Percentiles rank a stretch among this genome's conserved stretches.
Conservation (phyloP, 2,113 vertebrate genomes). For the Meleagris gallopavo region DNA sequence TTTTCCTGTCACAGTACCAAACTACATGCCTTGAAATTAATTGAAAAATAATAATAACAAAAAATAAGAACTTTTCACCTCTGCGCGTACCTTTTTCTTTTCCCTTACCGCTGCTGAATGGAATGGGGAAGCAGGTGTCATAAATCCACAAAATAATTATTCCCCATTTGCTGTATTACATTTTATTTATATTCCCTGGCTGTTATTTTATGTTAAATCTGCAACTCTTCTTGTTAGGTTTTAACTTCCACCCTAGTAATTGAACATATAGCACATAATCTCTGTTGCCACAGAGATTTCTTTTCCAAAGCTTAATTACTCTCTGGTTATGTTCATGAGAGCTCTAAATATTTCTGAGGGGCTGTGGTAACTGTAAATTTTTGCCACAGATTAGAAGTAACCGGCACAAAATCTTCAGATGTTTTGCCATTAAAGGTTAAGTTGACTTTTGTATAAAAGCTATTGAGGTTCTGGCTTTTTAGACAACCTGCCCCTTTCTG, state of each 20-base stretch:
- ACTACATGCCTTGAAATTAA: conserved; percentile 59
- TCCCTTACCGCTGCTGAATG: conserved; percentile 13
- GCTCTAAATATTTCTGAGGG: conserved; percentile 30
- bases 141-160: conserved; percentile 72
- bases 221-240: conserved; percentile 44
- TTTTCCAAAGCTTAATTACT: conserved; percentile 45
- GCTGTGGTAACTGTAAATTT: neutral
- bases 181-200: conserved; percentile 65
- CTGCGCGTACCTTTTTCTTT: conserved; percentile 47
- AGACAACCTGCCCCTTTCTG: neutral
- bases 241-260: neutral
- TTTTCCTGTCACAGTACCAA: neutral
- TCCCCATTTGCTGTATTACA: conserved; percentile 57
- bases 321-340: conserved; percentile 14
- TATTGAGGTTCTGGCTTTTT: neutral
- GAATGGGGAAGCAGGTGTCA: conserved; percentile 46
- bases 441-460: neutral
- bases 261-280: conserved; percentile 14
- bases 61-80: conserved; percentile 69
- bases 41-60: conserved; percentile 33
- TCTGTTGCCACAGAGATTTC: conserved; percentile 9
- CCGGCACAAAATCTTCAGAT: neutral
- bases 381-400: neutral
- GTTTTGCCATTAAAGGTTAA: neutral
- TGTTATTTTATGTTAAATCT: conserved; percentile 64